Evolutionary conservation across 2,797 vertebrate species (phyloP), one percentile per base, ranked within the genome.

Genomic region (Babyrousa celebensis): DNA sequence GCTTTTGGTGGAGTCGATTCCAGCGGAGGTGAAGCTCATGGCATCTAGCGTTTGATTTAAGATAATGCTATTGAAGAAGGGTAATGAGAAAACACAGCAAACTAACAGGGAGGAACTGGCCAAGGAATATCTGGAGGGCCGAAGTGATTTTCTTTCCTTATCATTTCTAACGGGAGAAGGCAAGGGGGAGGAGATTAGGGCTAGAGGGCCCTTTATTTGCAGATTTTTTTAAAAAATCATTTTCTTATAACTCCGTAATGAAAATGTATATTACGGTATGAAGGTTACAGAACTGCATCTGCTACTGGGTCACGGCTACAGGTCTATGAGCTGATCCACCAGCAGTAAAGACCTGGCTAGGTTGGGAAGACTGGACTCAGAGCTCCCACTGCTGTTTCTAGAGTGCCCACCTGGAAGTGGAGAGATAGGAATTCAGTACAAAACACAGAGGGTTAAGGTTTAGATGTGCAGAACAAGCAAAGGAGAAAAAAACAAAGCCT

Each of bases 241-340:
- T 98, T 98, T 98, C 98, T 96, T 95, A 85, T 95, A 98, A 98
- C 97, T 98, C 98, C 98, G 96, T 97, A 98, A 98, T 63, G 97
- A 95, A 98, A 98, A 98, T 97, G 96, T 98, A 98, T 98, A 97
- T 98, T 98, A 98, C 93, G 98, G 99, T 97, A 98, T 98, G 98
- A 98, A 98, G 96, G 98, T 99, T 98, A 99, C 99, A 98, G 99
- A 99, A 98, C 98, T 98, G 98, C 98, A 14, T 98, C 98, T 98
- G 98, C 98, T 98, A 98, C 98, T 98, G 98, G 98, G 98, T 97
- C 98, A 98, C 98, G 98, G 98, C 99, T 99, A 99, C 99, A 99
- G 99, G 99, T 99, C 99, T 99, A 99, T 99, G 99, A 99, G 99
- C 99, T 99, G 99, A 99, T 99, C 99, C 99, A 99, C 99, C 99